A percentile compares a stretch with the other conserved stretches of the same genome.
Evolutionary conservation across 2,888 invertebrate genomes (phyloP).

Genomic region (Eustalomyia histrio): DNA sequence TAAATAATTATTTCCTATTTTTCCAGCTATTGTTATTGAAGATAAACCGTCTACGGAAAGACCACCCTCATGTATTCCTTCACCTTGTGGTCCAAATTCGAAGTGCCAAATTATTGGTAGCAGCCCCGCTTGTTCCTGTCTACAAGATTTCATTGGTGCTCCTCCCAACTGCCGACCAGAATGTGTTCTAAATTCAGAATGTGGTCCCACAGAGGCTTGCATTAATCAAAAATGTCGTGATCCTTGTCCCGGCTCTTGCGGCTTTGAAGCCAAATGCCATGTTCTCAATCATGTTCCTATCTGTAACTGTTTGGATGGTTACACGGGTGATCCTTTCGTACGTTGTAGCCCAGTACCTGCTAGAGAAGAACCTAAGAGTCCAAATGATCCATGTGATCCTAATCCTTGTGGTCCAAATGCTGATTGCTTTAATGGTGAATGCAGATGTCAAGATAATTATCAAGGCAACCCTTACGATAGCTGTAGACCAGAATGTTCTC

Average conservation of each 20-base stretch:
- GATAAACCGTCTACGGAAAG: slow-evolving; percentile 81
- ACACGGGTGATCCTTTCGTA: slow-evolving; percentile 88
- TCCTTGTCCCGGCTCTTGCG: slow-evolving; percentile 91
- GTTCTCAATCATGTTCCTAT: slow-evolving; percentile 90
- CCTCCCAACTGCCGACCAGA: slow-evolving; percentile 90
- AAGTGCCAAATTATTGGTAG: slow-evolving; percentile 87
- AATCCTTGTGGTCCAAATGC: slow-evolving; percentile 90
- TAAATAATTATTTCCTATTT: slow-evolving; percentile 1
- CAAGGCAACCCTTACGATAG: slow-evolving; percentile 85
- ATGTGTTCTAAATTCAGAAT: slow-evolving; percentile 89
- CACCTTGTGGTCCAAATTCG: slow-evolving; percentile 91
- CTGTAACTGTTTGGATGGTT: slow-evolving; percentile 87
- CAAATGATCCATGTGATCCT: slow-evolving; percentile 83
- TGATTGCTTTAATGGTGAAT: slow-evolving; percentile 84
- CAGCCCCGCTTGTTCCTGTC: slow-evolving; percentile 89
- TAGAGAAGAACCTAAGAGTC: slow-evolving; percentile 78
- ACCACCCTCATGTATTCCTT: slow-evolving; percentile 88
- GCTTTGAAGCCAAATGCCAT: slow-evolving; percentile 88
- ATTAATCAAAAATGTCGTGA: slow-evolving; percentile 89
- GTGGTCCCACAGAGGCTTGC: slow-evolving; percentile 87
- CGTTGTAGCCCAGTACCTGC: slow-evolving; percentile 84
- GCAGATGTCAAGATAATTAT: slow-evolving; percentile 86
- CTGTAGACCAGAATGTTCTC: slow-evolving; percentile 88
- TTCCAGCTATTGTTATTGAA: slow-evolving; percentile 67
- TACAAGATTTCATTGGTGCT: slow-evolving; percentile 88